Evolutionary conservation across 2,113 vertebrate species (phyloP), one percentile per base, ranked within the genome.

Genomic region (Ammodytes marinus): DNA sequence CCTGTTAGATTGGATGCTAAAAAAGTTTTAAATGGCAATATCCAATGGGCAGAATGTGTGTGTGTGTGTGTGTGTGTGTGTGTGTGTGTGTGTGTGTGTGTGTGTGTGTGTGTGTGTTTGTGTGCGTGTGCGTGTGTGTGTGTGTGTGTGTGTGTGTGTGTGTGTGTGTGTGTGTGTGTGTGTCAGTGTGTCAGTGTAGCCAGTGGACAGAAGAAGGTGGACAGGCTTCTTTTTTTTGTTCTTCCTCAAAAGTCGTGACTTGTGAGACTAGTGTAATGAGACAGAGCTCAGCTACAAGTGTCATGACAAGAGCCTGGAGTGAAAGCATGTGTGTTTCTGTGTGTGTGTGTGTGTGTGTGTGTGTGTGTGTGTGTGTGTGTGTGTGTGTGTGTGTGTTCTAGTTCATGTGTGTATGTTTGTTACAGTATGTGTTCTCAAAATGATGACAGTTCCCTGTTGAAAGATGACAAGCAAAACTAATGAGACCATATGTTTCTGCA

Each of bases 401-500:
- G 63, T 64, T n/a, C 13, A 35, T 69, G 74, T 63, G 74, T 63
- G 57, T 37, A 57, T 45, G 53, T 68, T 73, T 35, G 49, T 39
- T 65, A 74, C 55, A 63, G 45, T 59, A 27, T 42, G 43, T 66
- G 61, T 50, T 74, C 89, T 86, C 47, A 82, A 83, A 86, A 1
- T 8, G 19, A 61, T 84, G 80, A 85, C 87, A 89, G 87, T 75
- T 84, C 52, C 54, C 83, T 61, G 73, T 80, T 86, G 74, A 89
- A 87, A 90, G 74, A 89, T 85, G 88, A 94, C 92, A 89, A 90
- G 86, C 69, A 73, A 91, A 91, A 92, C 88, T 89, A 93, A 93
- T 88, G 89, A 91, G 86, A 59, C 85, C 63, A 14, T 90, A 81
- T 92, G 88, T 89, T 88, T 80, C 64, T 67, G 60, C 54, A 69